Percentiles rank a stretch among this genome's conserved stretches.
Evolutionary conservation across 2,888 invertebrate species (phyloP).

Genomic region (Cataglyphis livida): DNA sequence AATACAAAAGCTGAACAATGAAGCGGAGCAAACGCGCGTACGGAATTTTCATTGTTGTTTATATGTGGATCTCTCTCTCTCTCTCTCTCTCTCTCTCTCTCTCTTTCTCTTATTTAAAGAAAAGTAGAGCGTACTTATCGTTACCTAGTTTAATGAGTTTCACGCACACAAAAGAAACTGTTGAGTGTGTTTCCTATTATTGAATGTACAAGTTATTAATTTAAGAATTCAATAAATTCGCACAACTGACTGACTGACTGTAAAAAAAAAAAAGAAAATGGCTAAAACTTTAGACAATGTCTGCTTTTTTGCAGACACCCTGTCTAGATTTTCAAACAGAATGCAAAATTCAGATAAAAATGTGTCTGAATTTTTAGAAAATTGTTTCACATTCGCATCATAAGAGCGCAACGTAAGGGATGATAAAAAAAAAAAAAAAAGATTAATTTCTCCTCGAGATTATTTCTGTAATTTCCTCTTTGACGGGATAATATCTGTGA

Average conservation of each 20-base stretch:
- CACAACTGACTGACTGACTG: neutral
- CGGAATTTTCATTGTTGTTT: constrained; percentile 1
- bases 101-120: neutral
- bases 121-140: neutral
- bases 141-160: neutral
- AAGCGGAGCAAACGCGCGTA: constrained; percentile 30
- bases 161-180: neutral
- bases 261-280: no score
- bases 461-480: neutral
- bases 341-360: no score
- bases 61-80: neutral
- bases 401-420: no score
- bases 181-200: neutral
- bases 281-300: no score
- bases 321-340: no score
- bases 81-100: neutral
- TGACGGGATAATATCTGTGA: neutral
- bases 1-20: constrained; percentile 46
- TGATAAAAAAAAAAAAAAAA: no score
- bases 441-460: neutral
- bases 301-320: no score
- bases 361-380: no score
- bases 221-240: neutral
- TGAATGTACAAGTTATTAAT: neutral
- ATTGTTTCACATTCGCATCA: no score